Evolutionary conservation across 2,113 vertebrate species (phyloP).

Genomic region (Ceyx margarethae): DNA sequence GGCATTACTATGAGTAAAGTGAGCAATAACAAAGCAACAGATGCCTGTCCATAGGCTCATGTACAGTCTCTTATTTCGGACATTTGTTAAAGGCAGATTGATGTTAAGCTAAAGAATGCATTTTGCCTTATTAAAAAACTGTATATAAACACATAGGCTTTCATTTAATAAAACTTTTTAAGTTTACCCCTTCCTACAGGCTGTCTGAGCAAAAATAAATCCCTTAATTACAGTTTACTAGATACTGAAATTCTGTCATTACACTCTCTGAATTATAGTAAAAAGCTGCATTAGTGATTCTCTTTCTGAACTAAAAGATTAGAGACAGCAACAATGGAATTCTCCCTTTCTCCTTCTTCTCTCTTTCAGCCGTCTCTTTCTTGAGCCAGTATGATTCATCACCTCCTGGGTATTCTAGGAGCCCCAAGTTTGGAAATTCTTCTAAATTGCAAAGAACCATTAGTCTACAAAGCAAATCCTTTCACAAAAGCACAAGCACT

Average conservation of each 20-base stretch:
- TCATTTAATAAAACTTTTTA: neutral
- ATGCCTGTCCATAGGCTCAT: neutral
- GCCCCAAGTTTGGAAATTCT: slow-evolving; percentile 62
- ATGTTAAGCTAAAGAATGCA: neutral
- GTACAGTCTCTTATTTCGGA: neutral
- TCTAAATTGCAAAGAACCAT: slow-evolving; percentile 24
- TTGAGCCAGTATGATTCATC: slow-evolving; percentile 45
- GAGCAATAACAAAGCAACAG: slow-evolving; percentile 27
- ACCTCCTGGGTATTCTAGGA: slow-evolving; percentile 32
- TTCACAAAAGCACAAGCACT: neutral
- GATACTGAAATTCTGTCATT: neutral
- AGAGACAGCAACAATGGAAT: slow-evolving; percentile 3
- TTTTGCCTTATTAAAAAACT: neutral
- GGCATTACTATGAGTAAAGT: neutral
- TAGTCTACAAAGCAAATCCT: slow-evolving; percentile 29
- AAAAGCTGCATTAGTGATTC: neutral
- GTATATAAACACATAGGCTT: neutral
- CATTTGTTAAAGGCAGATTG: neutral
- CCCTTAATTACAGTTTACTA: neutral
- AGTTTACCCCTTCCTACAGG: neutral
- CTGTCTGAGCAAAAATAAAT: neutral
- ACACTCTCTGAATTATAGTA: neutral
- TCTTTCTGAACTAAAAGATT: neutral
- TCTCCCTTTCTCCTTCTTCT: neutral
- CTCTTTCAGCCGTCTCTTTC: neutral